Evolutionary conservation across 2,888 invertebrate species (phyloP).

Genomic region (Pachymerium ferrugineum): DNA sequence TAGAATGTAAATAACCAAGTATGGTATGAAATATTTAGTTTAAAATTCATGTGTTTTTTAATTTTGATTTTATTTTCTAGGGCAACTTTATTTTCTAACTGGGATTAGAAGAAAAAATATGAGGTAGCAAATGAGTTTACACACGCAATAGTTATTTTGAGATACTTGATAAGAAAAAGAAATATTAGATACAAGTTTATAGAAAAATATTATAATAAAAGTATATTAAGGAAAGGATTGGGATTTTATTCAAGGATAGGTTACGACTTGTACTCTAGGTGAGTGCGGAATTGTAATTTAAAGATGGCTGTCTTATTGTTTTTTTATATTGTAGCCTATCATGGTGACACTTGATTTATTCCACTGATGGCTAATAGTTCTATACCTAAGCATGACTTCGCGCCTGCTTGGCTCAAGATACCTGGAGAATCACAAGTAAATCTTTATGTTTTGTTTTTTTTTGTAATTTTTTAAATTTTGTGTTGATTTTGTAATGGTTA

Average conservation of each 20-base stretch:
- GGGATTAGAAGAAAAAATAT: neutral
- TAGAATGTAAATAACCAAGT: neutral
- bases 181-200: neutral
- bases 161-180: neutral
- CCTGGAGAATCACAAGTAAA: slow-evolving; percentile 44
- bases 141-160: neutral
- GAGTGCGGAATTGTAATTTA: neutral
- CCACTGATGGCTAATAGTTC: slow-evolving; percentile 42
- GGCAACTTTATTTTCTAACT: slow-evolving; percentile 1
- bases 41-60: neutral
- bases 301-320: neutral
- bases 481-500: neutral
- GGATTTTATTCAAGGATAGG: neutral
- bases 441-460: neutral
- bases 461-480: neutral
- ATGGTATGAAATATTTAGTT: neutral
- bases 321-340: slow-evolving; percentile 30
- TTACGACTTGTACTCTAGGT: slow-evolving; percentile 16
- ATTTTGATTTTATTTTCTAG: neutral
- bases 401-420: slow-evolving; percentile 50
- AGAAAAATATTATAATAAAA: neutral
- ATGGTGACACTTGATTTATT: slow-evolving; percentile 30
- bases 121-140: slow-evolving; percentile 9
- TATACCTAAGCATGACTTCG: slow-evolving; percentile 49
- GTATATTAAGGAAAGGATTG: neutral